Percentiles rank a stretch among this genome's conserved stretches.
Evolutionary conservation across 2,888 invertebrate genomes (phyloP).

Genomic region (Macaria notata): DNA sequence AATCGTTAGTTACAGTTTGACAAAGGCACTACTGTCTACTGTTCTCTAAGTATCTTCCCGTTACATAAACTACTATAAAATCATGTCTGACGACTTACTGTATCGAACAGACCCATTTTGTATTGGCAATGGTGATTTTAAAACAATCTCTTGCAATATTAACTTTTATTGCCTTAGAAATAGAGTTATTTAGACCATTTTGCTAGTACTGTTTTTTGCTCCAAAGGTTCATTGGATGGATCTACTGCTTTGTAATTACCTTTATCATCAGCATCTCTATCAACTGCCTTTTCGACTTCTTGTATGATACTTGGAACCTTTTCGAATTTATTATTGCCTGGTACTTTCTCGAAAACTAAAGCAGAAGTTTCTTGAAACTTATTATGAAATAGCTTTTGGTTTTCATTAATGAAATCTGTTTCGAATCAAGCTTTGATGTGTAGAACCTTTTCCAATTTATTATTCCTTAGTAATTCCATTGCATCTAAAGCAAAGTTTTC

Average conservation of each 20-base stretch:
- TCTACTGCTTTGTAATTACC: neutral
- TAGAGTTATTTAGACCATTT: neutral
- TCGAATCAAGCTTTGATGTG: too few relatives aligned
- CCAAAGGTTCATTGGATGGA: too few relatives aligned
- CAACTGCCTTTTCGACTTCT: neutral
- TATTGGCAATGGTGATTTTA: conserved; percentile 8
- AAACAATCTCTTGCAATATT: neutral
- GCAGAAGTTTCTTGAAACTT: too few relatives aligned
- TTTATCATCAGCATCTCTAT: neutral
- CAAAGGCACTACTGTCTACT: conserved; percentile 35
- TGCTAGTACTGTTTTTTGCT: neutral
- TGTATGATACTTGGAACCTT: too few relatives aligned
- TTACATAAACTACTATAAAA: conserved; percentile 27
- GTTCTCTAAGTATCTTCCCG: conserved; percentile 32
- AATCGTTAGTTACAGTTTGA: conserved; percentile 24
- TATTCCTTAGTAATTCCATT: too few relatives aligned
- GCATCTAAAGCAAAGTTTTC: too few relatives aligned
- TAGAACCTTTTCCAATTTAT: too few relatives aligned
- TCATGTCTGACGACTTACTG: conserved; percentile 2
- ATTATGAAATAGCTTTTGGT: too few relatives aligned
- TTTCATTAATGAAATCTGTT: too few relatives aligned
- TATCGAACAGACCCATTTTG: conserved; percentile 2
- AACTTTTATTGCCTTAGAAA: neutral
- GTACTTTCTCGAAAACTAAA: too few relatives aligned
- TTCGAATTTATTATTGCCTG: too few relatives aligned